phyloP scores from a whole-genome alignment of 2,888 invertebrate species.

The Acanthopleura granulata region DNA sequence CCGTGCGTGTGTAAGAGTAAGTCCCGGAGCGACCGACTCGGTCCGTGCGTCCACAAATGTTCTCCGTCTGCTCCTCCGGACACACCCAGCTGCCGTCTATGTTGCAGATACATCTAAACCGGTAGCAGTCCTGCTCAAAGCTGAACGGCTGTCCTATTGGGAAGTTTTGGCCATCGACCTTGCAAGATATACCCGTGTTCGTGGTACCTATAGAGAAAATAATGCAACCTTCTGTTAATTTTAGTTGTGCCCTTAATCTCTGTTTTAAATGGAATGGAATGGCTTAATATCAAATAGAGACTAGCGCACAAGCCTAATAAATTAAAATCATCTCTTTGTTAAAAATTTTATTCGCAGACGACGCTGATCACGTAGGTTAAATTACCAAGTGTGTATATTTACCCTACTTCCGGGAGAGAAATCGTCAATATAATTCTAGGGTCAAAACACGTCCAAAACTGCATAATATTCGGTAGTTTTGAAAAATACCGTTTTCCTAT shows the following conservation, averaged over 20 bases:
- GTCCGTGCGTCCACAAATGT: slow-evolving; percentile 27
- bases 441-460: too few species aligned
- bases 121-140: slow-evolving; percentile 38
- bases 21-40: background rate
- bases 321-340: too few species aligned
- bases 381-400: too few species aligned
- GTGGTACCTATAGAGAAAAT: background rate
- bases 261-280: background rate
- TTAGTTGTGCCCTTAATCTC: background rate
- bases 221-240: background rate
- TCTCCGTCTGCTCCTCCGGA: slow-evolving; percentile 31
- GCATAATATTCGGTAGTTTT: background rate
- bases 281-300: background rate
- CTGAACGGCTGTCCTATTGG: background rate
- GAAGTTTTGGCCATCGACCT: background rate
- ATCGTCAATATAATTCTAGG: too few species aligned
- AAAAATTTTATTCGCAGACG: too few species aligned
- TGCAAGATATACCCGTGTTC: background rate
- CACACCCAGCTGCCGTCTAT: slow-evolving; percentile 42
- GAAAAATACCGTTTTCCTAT: too few species aligned
- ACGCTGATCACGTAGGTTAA: too few species aligned
- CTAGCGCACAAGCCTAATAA: too few species aligned
- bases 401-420: too few species aligned
- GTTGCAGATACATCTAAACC: slow-evolving; percentile 40
- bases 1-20: too few species aligned